These are phyloP conservation scores for Syngnathus acus DNA, from an alignment of 2,797 vertebrate species.

Conservation along the genomic window DNA sequence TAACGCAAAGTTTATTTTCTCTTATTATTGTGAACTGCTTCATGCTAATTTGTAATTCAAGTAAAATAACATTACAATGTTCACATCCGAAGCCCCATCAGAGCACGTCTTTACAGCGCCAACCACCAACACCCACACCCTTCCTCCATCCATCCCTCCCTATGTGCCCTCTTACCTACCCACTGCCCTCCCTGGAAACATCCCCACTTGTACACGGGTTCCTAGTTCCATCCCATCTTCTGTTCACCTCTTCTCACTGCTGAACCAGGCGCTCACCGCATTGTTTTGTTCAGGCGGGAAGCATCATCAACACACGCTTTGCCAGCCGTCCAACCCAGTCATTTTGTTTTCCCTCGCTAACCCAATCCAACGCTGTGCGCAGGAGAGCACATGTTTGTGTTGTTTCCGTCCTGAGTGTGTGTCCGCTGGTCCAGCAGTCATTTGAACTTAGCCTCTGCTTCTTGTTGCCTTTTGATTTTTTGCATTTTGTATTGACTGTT, in stretches of 20 bases:
- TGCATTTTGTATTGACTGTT: slow-evolving; percentile 20
- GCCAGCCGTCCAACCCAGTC: slow-evolving; percentile 32
- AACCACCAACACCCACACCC: slow-evolving; percentile 41
- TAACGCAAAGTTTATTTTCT: slow-evolving; percentile 3
- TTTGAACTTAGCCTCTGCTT: neutral
- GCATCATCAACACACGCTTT: slow-evolving; percentile 42
- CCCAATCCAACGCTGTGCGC: slow-evolving; percentile 37
- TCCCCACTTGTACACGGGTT: slow-evolving; percentile 64
- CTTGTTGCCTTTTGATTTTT: neutral
- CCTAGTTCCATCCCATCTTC: slow-evolving; percentile 26
- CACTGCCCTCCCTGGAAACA: slow-evolving; percentile 68
- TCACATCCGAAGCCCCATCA: slow-evolving; percentile 52
- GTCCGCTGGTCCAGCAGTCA: slow-evolving; percentile 56
- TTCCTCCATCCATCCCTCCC: slow-evolving; percentile 24
- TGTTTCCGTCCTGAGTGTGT: slow-evolving; percentile 49
- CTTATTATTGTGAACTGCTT: slow-evolving; percentile 9
- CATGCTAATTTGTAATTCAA: slow-evolving; percentile 24
- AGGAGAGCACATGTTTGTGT: slow-evolving; percentile 40
- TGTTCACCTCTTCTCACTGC: slow-evolving; percentile 30
- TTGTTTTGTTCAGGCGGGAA: slow-evolving; percentile 32
- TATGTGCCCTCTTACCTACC: slow-evolving; percentile 44
- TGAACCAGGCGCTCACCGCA: slow-evolving; percentile 54
- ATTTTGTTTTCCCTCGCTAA: slow-evolving; percentile 26
- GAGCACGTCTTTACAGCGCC: slow-evolving; percentile 57
- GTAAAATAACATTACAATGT: slow-evolving; percentile 6